Base-by-base conservation (phyloP, 92 coral and sea anemone species). In the Metridium senile region DNA sequence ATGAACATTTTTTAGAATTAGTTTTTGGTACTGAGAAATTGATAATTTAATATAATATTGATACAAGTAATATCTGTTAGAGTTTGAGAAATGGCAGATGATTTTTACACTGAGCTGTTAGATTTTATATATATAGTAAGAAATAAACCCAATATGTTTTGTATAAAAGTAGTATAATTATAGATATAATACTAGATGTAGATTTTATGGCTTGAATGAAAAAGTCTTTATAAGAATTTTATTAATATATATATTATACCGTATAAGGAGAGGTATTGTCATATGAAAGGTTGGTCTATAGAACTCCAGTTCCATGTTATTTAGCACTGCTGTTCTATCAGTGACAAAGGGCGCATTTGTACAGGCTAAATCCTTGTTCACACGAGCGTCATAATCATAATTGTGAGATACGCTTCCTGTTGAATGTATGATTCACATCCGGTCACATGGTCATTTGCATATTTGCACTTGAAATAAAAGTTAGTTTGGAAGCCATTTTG, bases 91-190 rank as follows among this genome's bases (percentile, higher is more conserved):
- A 85, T 80, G 82, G 90, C 93, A 89, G 84, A 61, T 85, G 82
- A 66, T 56, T 75, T 74, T 39, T 58, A 67, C 61, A 39, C 64
- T 58, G 56, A 59, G 59, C 56, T 71, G 34, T 71, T 81, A 80
- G 79, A 66, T 89, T 89, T 85, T 88, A 78, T 82, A 88, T 64
- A 69, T 71, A 77, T 28, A 61, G 57, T 26, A 72, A 58, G 67
- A 62, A 39, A 39, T 39, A 4, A 39, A 54, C 25, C 23, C 21
- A n/a, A 68, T 77, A 77, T 77, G 82, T 77, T 77, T 77, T 77
- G 74, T 77, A 77, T 26, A 74, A 76, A 75, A 47, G 43, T 49
- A 13, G 26, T 39, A 20, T 43, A 29, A 52, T 13, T 33, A 66
- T 22, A 77, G 31, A 66, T 66, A 7, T 33, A 65, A 46, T 28